Conservation (phyloP, 2,888 invertebrate species). For the Tetanocera ferruginea region DNA sequence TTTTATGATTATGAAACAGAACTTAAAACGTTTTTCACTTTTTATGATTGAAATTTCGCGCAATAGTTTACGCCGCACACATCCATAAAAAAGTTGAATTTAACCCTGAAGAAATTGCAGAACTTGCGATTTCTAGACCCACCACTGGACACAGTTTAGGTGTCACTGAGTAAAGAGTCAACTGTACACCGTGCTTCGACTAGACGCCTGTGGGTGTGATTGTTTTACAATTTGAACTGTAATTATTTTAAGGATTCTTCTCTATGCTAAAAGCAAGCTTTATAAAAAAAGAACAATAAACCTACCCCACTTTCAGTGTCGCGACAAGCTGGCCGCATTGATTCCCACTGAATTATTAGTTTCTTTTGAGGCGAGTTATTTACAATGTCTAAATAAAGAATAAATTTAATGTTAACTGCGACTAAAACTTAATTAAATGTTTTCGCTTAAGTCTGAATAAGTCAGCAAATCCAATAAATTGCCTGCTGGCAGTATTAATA, state of each 20-base stretch:
- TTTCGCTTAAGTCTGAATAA: neutral
- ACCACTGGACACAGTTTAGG: neutral
- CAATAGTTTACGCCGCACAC: neutral
- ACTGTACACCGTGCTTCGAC: neutral
- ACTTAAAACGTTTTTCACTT: too few species aligned
- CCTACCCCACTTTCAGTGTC: neutral
- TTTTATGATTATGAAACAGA: too few species aligned
- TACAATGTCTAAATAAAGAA: conserved; percentile 6
- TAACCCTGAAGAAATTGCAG: neutral
- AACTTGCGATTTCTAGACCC: neutral
- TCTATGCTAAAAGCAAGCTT: conserved; percentile 54
- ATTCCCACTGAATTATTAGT: conserved; percentile 59
- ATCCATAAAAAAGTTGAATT: neutral
- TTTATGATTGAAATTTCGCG: too few species aligned
- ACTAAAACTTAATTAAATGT: conserved; percentile 12
- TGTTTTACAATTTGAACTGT: conserved; percentile 50
- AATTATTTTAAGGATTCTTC: conserved; percentile 62
- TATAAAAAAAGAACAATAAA: conserved; percentile 17
- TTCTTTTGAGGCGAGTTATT: conserved; percentile 56
- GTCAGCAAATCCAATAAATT: conserved; percentile 10
- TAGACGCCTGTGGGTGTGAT: neutral
- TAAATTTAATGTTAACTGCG: neutral
- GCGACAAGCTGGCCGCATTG: conserved; percentile 29
- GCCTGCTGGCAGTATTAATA: neutral
- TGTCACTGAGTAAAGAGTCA: neutral